These are phyloP conservation scores for Ictidomys tridecemlineatus DNA, from an alignment of 2,113 vertebrate species.

Conservation along the genomic window DNA sequence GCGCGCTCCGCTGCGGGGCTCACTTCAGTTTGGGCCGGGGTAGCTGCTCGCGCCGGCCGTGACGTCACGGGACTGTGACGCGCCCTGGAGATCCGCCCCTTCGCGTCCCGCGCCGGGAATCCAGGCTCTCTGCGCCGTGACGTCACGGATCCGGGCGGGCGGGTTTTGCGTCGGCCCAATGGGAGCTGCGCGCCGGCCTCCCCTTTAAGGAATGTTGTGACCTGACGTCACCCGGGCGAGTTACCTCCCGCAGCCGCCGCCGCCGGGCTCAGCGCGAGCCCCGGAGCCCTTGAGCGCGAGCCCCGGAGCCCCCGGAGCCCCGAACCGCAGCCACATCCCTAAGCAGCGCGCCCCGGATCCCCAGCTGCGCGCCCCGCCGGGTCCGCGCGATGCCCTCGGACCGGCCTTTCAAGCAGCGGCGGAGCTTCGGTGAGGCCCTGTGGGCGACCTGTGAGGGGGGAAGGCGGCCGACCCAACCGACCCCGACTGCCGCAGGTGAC, in stretches of 20 bases:
- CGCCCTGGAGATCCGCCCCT: conserved; percentile 17
- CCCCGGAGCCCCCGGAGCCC: conserved; percentile 59
- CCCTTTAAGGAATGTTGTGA: conserved; percentile 83
- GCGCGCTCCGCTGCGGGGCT: accelerated
- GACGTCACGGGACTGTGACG: conserved; percentile 76
- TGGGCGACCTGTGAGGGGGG: neutral
- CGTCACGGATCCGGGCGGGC: conserved; percentile 67
- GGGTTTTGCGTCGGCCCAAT: conserved; percentile 83
- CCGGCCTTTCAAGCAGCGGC: conserved; percentile 95
- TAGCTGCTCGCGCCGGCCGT: neutral
- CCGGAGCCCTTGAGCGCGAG: conserved; percentile 65
- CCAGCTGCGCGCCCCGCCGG: conserved; percentile 74
- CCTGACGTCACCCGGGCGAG: conserved; percentile 84
- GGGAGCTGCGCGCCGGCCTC: conserved; percentile 74
- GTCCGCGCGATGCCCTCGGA: conserved; percentile 93
- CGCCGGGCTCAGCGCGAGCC: conserved; percentile 76
- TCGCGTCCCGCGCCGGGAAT: neutral
- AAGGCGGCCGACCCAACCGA: neutral
- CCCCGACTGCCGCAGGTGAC: conserved; percentile 66
- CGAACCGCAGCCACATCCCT: conserved; percentile 20
- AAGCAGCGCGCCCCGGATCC: conserved; percentile 6
- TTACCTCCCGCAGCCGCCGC: conserved; percentile 75
- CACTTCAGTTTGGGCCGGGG: accelerated
- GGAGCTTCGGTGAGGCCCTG: conserved; percentile 93
- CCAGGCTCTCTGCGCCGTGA: conserved; percentile 63